Base-by-base conservation (phyloP, 2,888 invertebrate species). In the Strigamia transsilvanica region DNA sequence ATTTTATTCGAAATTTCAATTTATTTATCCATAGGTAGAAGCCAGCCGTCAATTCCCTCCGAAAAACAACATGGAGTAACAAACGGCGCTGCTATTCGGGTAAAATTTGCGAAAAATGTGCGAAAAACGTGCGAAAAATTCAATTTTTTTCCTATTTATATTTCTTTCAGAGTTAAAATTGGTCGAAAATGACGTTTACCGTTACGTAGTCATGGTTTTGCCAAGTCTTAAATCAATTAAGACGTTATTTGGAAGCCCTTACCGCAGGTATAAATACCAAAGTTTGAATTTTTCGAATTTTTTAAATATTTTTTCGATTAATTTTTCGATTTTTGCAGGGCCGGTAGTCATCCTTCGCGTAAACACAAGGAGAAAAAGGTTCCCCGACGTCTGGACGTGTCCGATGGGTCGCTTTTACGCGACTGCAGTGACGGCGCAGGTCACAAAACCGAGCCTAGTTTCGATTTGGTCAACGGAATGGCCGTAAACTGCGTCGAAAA, bases 311-410 rank as follows among this genome's bases (percentile, higher is more conserved):
- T 6, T 51, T 10, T 34, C 3, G 7, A 73, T 79, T 79, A 32
- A 32, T 79, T 79, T 21, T 42, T 42, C 46, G 42, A 6, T 80
- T 80, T 41, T 46, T 80, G 2, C 51, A 81, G 81, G 81, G 81
- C 81, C 32, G 81, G 81, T 34, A 61, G 34, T 34, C 56, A 34
- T 10, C 66, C 66, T 5, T 27, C 66, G 13, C 56, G 66, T 9
- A 81, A 81, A 32, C 81, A 81, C 66, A 81, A 81, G 18, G 81
- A 81, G 2, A 81, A 81, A 38, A 51, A 46, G 41, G 27, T 32
- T 46, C n/a, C 41, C n/a, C 42, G 46, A 46, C 12, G 34, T n/a
- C 5, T 27, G 18, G 81, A 81, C 21, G 34, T 32, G 2, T 10
- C 61, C 7, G 81, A 81, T 81, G 34, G 61, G 18, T 10, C 66